Base-by-base conservation (phyloP, 2,888 invertebrate genomes). In the Mimas tiliae region DNA sequence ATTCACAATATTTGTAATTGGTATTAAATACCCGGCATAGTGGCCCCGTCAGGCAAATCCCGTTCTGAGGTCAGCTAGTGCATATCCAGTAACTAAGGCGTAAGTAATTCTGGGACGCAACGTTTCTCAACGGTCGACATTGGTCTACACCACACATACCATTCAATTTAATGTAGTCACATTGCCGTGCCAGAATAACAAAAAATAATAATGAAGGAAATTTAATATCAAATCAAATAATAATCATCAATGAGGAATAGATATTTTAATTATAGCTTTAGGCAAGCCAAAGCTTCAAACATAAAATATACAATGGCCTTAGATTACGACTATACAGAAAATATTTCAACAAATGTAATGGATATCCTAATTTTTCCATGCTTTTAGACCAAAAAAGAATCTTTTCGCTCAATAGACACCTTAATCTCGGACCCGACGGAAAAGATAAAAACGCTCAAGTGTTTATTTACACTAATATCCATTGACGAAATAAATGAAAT, bases 381-480 rank as follows among this genome's bases (percentile, higher is more conserved):
- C 58, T 42, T 42, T 42, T 58, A 58, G 8, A 19, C 19, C 6
- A 19, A 58, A 58, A 27, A 58, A 58, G 58, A 38, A 58, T 19
- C 58, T 16, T 58, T 58, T 19, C 58, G 58, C 58, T 58, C 58
- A 58, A 58, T 58, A 42, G 58, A 38, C 58, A 58, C 38, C 6
- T 33, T 42, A 58, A 58, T 58, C 58, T 58, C 19, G 19, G 38
- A 42, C 38, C 38, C 58, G 42, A 38, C 38, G 58, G 38, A 12
- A 55, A 42, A 58, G 58, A 58, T 58, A 58, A 58, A 58, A 58
- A 58, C 58, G 12, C 80, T 87, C 80, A 77, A 89, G 88, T 86
- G 76, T 80, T 79, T 84, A 82, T 87, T 85, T 81, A 82, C 83
- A 74, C 83, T 81, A 84, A 83, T 82, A 65, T 77, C 79, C 76